A percentile compares a stretch with the other conserved stretches of the same genome.
phyloP scores from a whole-genome alignment of 1,140 invertebrate species.

The Pachypeltis micranthus region DNA sequence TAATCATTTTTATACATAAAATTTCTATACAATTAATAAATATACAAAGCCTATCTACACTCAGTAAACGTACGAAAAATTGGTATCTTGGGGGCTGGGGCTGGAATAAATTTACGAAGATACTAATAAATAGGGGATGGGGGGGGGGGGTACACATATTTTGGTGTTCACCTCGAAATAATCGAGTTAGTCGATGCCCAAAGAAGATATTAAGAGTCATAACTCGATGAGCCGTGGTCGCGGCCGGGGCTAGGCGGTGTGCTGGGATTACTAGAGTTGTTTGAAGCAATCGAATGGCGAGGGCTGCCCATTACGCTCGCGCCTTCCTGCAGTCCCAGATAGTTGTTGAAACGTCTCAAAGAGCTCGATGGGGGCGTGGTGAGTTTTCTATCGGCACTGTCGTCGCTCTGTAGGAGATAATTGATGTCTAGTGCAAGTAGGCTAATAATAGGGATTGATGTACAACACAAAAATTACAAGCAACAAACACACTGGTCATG shows the following conservation, averaged over 20 bases:
- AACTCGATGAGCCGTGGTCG: constrained; percentile 59
- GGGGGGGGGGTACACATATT: neutral
- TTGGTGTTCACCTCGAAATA: neutral
- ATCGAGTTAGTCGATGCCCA: neutral
- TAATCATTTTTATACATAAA: neutral
- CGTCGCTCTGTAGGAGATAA: neutral
- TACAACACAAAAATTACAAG: too few species aligned
- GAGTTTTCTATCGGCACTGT: constrained; percentile 5
- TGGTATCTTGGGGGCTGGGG: neutral
- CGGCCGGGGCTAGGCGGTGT: constrained; percentile 61
- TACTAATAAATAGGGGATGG: neutral
- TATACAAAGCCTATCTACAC: neutral
- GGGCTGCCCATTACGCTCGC: constrained; percentile 45
- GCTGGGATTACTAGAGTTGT: constrained; percentile 66
- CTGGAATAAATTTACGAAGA: neutral
- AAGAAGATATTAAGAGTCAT: constrained; percentile 38
- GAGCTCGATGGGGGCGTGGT: constrained; percentile 9
- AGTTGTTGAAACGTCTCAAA: neutral
- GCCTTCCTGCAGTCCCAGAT: constrained; percentile 32
- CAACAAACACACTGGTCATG: too few species aligned
- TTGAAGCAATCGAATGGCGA: constrained; percentile 65
- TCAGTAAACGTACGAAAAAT: neutral
- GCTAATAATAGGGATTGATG: too few species aligned
- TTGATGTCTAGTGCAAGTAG: too few species aligned
- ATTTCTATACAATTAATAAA: neutral